These are phyloP conservation scores for Malaclemys terrapin DNA, from an alignment of 2,113 vertebrate genomes.

Conservation along the genomic window DNA sequence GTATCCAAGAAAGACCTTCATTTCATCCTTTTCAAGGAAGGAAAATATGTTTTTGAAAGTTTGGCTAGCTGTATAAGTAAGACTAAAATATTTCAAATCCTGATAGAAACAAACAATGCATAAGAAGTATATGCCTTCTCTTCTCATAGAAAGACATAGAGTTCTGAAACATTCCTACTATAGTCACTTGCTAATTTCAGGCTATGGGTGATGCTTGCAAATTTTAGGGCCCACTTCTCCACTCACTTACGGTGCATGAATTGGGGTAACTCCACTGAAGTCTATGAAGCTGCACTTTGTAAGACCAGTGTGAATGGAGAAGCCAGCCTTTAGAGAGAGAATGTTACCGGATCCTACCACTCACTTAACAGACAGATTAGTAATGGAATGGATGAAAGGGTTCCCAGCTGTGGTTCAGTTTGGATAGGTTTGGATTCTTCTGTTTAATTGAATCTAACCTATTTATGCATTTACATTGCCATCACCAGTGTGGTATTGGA, in stretches of 20 bases:
- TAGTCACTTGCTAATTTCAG: not conserved
- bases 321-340: not conserved
- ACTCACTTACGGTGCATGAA: not conserved
- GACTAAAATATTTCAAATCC: not conserved
- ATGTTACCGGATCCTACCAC: not conserved
- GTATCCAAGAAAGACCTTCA: not conserved
- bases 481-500: not conserved
- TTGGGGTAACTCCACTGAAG: not conserved
- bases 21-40: not conserved
- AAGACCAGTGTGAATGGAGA: not conserved
- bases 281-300: not conserved
- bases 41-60: not conserved
- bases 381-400: not conserved
- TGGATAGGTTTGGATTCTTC: not conserved
- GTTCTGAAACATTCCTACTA: not conserved
- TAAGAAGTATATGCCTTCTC: not conserved
- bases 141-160: not conserved
- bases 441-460: not conserved
- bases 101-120: not conserved
- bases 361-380: not conserved
- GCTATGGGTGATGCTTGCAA: not conserved
- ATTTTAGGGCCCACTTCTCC: not conserved
- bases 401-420: not conserved
- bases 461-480: rapidly evolving
- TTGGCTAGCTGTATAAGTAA: not conserved